A percentile compares a stretch with the other conserved stretches of the same genome.
phyloP scores from a whole-genome alignment of 2,113 vertebrate genomes.

The Genyomyrus donnyi region DNA sequence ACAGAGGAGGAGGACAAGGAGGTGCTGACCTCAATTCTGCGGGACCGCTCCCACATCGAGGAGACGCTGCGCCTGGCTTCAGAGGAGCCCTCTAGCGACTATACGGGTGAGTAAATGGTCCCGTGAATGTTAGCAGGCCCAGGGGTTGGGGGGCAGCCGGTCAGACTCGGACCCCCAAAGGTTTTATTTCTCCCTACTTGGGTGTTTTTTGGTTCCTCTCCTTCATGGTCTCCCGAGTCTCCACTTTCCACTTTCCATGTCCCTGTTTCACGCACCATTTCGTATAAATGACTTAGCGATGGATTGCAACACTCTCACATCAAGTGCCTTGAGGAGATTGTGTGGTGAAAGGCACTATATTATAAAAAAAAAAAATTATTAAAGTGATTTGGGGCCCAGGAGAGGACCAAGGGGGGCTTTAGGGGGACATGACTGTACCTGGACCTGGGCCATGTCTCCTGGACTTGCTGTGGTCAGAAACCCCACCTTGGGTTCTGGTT shows the following conservation, averaged over 20 bases:
- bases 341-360: not conserved
- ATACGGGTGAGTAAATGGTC: constrained; percentile 65
- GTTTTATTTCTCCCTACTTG: not conserved
- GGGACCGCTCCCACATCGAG: constrained; percentile 90
- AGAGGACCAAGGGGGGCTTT: not conserved
- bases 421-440: not conserved
- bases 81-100: constrained; percentile 79
- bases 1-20: constrained; percentile 79
- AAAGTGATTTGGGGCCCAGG: not conserved
- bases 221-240: not conserved
- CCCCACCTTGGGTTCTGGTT: not conserved
- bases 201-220: not conserved
- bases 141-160: not conserved
- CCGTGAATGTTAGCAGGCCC: not conserved
- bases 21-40: constrained; percentile 52
- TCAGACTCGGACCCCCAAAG: not conserved
- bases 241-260: not conserved
- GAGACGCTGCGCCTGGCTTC: constrained; percentile 80
- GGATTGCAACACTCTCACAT: not conserved
- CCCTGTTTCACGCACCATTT: not conserved
- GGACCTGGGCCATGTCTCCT: not conserved
- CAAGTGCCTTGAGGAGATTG: not conserved
- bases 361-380: not conserved
- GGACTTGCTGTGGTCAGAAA: not conserved
- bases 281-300: not conserved